phyloP scores from a whole-genome alignment of 2,113 vertebrate genomes.

The Myodes glareolus region DNA sequence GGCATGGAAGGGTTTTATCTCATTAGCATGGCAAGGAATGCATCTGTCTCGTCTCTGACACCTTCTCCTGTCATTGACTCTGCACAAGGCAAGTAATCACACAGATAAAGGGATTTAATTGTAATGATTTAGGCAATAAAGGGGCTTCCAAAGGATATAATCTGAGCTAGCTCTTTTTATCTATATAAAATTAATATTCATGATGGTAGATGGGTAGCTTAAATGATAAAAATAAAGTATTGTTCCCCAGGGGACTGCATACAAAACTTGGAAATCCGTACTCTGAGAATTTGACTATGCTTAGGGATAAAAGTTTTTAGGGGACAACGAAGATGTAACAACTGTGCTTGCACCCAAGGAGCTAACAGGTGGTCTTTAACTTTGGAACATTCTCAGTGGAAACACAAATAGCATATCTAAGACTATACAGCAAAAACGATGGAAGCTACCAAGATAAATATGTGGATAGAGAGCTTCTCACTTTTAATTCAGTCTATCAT shows the following conservation, averaged over 20 bases:
- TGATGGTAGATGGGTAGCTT: conserved; percentile 65
- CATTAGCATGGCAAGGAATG: conserved; percentile 64
- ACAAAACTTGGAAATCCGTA: neutral
- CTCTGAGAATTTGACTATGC: neutral
- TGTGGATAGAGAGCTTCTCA: neutral
- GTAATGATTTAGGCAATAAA: conserved; percentile 75
- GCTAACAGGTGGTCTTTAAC: neutral
- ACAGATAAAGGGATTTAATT: conserved; percentile 83
- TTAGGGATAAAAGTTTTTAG: neutral
- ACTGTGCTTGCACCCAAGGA: neutral
- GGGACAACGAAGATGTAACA: neutral
- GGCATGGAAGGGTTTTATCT: conserved; percentile 76
- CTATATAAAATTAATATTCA: conserved; percentile 68
- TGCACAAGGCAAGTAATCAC: conserved; percentile 76
- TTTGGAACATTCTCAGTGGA: neutral
- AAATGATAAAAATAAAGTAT: conserved; percentile 63
- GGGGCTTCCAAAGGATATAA: conserved; percentile 80
- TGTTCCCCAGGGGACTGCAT: neutral
- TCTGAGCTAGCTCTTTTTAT: conserved; percentile 77
- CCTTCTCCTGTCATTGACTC: conserved; percentile 72
- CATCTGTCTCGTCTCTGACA: conserved; percentile 74
- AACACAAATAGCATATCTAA: conserved; percentile 2
- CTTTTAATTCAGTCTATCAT: neutral
- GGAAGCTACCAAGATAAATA: neutral
- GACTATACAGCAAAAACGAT: neutral